Conservation (phyloP, 2,113 vertebrate species). For the Ornithorhynchus anatinus region DNA sequence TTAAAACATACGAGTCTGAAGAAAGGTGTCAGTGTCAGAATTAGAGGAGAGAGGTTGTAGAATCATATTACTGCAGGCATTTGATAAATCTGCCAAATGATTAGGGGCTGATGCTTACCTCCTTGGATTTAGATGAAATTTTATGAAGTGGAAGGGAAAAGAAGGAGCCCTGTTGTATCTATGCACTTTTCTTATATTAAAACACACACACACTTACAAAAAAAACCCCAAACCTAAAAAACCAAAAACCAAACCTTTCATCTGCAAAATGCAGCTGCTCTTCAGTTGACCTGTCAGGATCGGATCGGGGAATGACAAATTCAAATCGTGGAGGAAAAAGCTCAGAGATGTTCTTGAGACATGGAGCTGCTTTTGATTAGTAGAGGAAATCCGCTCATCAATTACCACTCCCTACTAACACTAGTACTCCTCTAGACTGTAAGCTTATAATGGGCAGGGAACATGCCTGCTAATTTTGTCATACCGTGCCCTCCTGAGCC, state of each 20-base stretch:
- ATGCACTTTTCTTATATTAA: background rate
- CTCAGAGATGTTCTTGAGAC: constrained; percentile 26
- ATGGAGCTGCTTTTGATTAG: too few relatives aligned
- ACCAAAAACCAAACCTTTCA: constrained; percentile 39
- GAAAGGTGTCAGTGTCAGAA: fast-evolving
- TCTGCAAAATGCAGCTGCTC: constrained; percentile 61
- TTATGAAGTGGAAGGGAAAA: background rate
- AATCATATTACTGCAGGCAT: background rate
- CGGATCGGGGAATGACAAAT: constrained; percentile 23
- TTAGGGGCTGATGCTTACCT: background rate
- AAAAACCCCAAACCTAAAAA: too few relatives aligned
- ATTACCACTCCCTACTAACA: too few relatives aligned
- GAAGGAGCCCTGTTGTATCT: background rate
- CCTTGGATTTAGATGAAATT: constrained; percentile 11
- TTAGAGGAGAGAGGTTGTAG: background rate
- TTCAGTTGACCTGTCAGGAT: constrained; percentile 20
- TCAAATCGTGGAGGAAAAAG: constrained; percentile 1
- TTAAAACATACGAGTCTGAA: background rate
- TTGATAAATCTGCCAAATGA: background rate
- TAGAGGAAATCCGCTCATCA: too few relatives aligned
- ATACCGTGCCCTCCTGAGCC: too few relatives aligned
- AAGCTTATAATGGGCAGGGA: too few relatives aligned
- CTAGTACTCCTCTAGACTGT: too few relatives aligned
- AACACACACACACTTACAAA: too few relatives aligned
- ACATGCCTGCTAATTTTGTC: too few relatives aligned